A percentile compares a stretch with the other conserved stretches of the same genome.
Conservation (phyloP, 2,797 vertebrate genomes). For the Agapornis canus region DNA sequence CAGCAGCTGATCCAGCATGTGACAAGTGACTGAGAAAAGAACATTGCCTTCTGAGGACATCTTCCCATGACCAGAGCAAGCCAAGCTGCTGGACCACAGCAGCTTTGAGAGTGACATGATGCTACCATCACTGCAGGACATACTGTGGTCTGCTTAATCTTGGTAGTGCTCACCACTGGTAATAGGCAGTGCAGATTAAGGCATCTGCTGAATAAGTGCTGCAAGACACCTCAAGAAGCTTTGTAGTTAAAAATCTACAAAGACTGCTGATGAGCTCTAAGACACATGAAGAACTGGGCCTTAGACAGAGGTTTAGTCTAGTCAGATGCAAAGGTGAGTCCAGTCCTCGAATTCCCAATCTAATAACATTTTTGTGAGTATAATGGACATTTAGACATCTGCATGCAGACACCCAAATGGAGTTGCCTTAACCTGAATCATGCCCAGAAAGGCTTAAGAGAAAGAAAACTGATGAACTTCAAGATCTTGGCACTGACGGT, state of each 20-base stretch:
- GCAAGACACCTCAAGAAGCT: neutral
- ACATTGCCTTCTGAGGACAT: neutral
- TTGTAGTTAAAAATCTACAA: neutral
- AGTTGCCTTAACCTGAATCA: neutral
- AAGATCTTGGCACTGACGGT: neutral
- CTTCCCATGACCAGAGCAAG: neutral
- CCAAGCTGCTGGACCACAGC: neutral
- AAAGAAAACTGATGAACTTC: neutral
- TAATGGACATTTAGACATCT: neutral
- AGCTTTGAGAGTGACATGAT: neutral
- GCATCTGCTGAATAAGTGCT: neutral
- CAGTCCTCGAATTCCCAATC: neutral
- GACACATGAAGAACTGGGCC: neutral
- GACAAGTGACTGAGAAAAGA: neutral
- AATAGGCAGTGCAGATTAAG: neutral
- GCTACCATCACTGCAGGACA: neutral
- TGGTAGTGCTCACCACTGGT: neutral
- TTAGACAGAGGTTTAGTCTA: neutral
- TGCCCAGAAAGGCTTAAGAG: neutral
- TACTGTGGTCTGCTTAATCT: neutral
- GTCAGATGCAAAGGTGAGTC: neutral
- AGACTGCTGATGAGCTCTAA: neutral
- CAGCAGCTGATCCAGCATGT: neutral
- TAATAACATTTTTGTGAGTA: neutral
- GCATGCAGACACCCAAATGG: neutral